phyloP scores from a whole-genome alignment of 1,140 invertebrate species.

The Macrocentrus cingulum region DNA sequence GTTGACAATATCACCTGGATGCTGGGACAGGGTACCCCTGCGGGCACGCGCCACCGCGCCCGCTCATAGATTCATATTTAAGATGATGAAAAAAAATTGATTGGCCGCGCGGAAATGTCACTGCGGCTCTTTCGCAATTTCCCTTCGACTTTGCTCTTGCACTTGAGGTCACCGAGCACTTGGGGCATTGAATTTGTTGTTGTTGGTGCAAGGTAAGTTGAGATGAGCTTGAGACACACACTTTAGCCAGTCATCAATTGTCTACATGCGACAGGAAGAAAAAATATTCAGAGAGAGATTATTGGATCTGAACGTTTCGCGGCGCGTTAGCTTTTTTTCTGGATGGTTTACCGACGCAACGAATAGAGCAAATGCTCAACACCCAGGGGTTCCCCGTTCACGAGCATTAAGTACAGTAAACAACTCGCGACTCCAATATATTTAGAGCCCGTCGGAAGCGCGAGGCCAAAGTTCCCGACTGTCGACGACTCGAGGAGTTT shows the following conservation, averaged over 20 bases:
- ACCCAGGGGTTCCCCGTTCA: slow-evolving; percentile 28
- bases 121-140: slow-evolving; percentile 21
- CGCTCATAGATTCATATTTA: slow-evolving; percentile 32
- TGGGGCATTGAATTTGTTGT: not conserved
- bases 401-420: too few relatives aligned
- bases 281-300: too few relatives aligned
- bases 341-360: too few relatives aligned
- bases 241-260: not conserved
- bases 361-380: not conserved
- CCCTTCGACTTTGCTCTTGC: slow-evolving; percentile 26
- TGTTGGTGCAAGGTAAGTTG: slow-evolving; percentile 5
- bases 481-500: slow-evolving; percentile 67
- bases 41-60: slow-evolving; percentile 64
- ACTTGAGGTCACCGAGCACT: not conserved
- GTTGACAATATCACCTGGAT: slow-evolving; percentile 82
- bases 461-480: slow-evolving; percentile 68
- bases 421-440: too few relatives aligned
- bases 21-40: slow-evolving; percentile 97
- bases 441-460: slow-evolving; percentile 72
- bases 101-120: slow-evolving; percentile 15
- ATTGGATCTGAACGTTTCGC: too few relatives aligned
- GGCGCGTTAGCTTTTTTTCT: too few relatives aligned
- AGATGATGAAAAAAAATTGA: slow-evolving; percentile 1
- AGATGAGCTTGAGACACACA: not conserved
- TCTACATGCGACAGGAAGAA: not conserved